Evolutionary conservation across 2,888 invertebrate genomes (phyloP).

Genomic region (Tenthredo distinguenda): DNA sequence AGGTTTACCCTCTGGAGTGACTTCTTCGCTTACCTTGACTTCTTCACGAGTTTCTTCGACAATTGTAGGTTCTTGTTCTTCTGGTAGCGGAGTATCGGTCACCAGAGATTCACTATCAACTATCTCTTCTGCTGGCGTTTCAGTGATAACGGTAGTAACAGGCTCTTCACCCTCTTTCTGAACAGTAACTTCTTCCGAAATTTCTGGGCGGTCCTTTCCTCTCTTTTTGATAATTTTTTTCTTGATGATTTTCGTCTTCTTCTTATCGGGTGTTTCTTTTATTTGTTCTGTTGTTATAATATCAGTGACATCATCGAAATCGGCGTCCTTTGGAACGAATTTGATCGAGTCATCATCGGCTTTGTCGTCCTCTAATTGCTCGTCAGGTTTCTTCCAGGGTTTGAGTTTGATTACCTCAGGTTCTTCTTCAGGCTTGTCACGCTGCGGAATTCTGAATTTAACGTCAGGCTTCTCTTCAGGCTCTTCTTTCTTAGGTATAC

Average conservation of each 20-base stretch:
- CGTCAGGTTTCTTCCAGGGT: conserved; percentile 66
- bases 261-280: conserved; percentile 62
- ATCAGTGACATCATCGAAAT: conserved; percentile 62
- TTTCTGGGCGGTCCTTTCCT: conserved; percentile 75
- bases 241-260: conserved; percentile 60
- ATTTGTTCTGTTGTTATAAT: conserved; percentile 59
- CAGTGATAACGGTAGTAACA: conserved; percentile 69
- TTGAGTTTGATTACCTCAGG: conserved; percentile 68
- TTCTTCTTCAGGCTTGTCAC: conserved; percentile 74
- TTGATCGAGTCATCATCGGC: conserved; percentile 60
- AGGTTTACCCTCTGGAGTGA: conserved; percentile 57
- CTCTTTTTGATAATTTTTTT: conserved; percentile 76
- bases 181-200: conserved; percentile 78
- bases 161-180: conserved; percentile 78
- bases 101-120: conserved; percentile 59
- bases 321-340: conserved; percentile 61
- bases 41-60: conserved; percentile 73
- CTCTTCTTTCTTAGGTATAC: conserved; percentile 65
- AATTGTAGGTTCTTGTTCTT: conserved; percentile 57
- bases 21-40: conserved; percentile 59
- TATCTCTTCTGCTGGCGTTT: conserved; percentile 56
- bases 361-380: conserved; percentile 61
- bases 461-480: conserved; percentile 66
- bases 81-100: conserved; percentile 42
- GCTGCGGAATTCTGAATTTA: conserved; percentile 66